Percentiles rank a stretch among this genome's conserved stretches.
Conservation (phyloP, 2,113 vertebrate genomes). For the Corydoras maculifer region DNA sequence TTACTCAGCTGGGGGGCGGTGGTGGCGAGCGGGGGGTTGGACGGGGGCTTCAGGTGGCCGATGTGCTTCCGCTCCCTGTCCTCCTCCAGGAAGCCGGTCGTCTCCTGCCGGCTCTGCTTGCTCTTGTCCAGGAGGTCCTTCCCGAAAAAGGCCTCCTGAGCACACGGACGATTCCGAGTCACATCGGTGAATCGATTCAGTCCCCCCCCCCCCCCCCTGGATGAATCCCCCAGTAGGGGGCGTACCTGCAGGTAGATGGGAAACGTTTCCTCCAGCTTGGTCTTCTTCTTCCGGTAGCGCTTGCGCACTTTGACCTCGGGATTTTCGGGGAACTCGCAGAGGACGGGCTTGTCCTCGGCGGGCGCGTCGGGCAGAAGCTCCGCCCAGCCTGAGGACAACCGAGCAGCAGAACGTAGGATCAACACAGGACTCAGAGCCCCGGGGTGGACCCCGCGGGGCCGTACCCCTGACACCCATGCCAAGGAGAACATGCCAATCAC, state of each 20-base stretch:
- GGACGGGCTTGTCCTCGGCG: slow-evolving; percentile 72
- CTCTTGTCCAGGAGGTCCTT: slow-evolving; percentile 93
- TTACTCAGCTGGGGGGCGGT: slow-evolving; percentile 66
- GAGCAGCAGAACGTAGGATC: neutral
- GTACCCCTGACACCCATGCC: neutral
- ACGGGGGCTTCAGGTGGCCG: slow-evolving; percentile 75
- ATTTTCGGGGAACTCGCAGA: slow-evolving; percentile 75
- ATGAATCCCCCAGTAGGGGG: no score
- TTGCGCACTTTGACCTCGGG: slow-evolving; percentile 81
- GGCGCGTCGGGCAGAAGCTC: slow-evolving; percentile 79
- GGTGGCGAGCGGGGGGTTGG: slow-evolving; percentile 74
- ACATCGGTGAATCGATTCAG: no score
- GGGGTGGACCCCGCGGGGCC: no score
- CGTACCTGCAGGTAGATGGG: slow-evolving; percentile 88
- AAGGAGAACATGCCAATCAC: neutral
- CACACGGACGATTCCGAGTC: neutral
- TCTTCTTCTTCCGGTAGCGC: slow-evolving; percentile 95
- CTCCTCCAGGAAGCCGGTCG: slow-evolving; percentile 71
- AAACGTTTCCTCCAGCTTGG: slow-evolving; percentile 93
- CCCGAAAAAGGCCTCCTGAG: slow-evolving; percentile 94
- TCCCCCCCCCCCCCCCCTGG: no score
- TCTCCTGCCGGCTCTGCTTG: slow-evolving; percentile 77
- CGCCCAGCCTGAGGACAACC: slow-evolving; percentile 67
- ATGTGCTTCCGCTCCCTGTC: slow-evolving; percentile 71
- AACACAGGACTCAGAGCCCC: no score